Conservation (phyloP, 2,888 invertebrate genomes). For the Plutella xylostella region DNA sequence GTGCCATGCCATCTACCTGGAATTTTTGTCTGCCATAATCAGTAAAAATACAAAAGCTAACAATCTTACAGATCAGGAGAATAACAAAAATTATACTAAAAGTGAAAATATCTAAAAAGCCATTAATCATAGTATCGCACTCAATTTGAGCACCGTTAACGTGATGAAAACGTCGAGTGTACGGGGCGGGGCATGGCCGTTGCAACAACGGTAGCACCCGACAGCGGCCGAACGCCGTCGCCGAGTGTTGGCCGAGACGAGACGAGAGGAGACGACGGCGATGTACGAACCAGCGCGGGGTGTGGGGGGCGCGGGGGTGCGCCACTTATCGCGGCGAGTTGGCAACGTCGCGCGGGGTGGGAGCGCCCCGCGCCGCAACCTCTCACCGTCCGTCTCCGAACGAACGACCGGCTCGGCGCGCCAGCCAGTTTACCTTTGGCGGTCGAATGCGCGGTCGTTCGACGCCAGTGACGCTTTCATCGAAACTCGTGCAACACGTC, state of each 20-base stretch:
- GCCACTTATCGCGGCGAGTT: slow-evolving; percentile 67
- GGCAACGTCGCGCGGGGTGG: slow-evolving; percentile 68
- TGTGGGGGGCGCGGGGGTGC: slow-evolving; percentile 63
- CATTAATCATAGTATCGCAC: slow-evolving; percentile 54
- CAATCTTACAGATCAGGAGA: too few species aligned
- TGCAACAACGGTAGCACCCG: slow-evolving; percentile 60
- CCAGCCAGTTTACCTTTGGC: slow-evolving; percentile 74
- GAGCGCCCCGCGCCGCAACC: slow-evolving; percentile 68
- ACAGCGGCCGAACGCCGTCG: slow-evolving; percentile 46
- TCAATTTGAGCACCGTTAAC: slow-evolving; percentile 69
- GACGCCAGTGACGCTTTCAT: slow-evolving; percentile 65
- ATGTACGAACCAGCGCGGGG: slow-evolving; percentile 13
- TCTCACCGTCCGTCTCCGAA: slow-evolving; percentile 53
- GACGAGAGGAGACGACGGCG: slow-evolving; percentile 24
- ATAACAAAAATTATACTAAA: too few species aligned
- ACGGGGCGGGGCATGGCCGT: slow-evolving; percentile 57
- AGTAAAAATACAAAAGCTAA: too few species aligned
- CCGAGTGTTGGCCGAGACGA: slow-evolving; percentile 26
- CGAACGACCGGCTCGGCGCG: slow-evolving; percentile 23
- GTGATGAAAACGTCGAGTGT: slow-evolving; percentile 64
- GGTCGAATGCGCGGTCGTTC: slow-evolving; percentile 63
- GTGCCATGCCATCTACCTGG: slow-evolving; percentile 35
- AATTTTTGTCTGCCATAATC: too few species aligned
- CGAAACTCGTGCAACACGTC: slow-evolving; percentile 68
- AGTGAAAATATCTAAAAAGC: not conserved